Conservation (phyloP, 2,797 vertebrate species). For the Pipistrellus pipistrellus region DNA sequence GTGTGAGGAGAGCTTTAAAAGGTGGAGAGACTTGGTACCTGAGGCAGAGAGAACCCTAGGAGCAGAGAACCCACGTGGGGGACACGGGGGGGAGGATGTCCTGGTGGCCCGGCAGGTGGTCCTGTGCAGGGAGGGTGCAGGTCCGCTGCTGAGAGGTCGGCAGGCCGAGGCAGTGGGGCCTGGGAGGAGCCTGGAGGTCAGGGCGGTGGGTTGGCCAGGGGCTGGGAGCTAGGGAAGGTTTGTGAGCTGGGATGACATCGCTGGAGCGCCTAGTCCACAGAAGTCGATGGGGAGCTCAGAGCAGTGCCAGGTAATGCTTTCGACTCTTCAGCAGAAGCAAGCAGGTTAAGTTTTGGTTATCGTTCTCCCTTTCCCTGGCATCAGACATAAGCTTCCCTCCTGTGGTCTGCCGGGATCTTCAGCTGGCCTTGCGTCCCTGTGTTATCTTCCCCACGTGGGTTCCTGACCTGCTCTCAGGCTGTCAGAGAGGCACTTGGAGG, state of each 20-base stretch:
- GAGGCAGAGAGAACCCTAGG: neutral
- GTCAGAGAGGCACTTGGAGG: constrained; percentile 46
- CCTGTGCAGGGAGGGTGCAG: neutral
- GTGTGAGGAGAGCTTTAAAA: constrained; percentile 12
- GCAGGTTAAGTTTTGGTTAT: constrained; percentile 59
- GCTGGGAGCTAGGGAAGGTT: neutral
- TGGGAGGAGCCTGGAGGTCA: neutral
- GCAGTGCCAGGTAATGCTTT: constrained; percentile 50
- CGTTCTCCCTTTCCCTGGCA: constrained; percentile 43
- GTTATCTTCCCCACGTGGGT: neutral
- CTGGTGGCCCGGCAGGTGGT: neutral
- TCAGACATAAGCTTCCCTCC: constrained; percentile 52
- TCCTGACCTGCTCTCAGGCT: constrained; percentile 51
- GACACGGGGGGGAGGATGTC: neutral
- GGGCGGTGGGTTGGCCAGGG: neutral
- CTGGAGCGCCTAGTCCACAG: neutral
- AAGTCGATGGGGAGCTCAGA: constrained; percentile 9
- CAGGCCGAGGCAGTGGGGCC: neutral
- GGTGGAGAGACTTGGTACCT: neutral
- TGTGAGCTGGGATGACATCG: neutral
- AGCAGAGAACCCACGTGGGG: neutral
- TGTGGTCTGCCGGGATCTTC: constrained; percentile 50
- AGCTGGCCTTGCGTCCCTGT: neutral
- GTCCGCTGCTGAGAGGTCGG: neutral
- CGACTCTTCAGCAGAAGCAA: constrained; percentile 38